Evolutionary conservation across 2,797 vertebrate genomes (phyloP).

Genomic region (Melanogrammus aeglefinus): DNA sequence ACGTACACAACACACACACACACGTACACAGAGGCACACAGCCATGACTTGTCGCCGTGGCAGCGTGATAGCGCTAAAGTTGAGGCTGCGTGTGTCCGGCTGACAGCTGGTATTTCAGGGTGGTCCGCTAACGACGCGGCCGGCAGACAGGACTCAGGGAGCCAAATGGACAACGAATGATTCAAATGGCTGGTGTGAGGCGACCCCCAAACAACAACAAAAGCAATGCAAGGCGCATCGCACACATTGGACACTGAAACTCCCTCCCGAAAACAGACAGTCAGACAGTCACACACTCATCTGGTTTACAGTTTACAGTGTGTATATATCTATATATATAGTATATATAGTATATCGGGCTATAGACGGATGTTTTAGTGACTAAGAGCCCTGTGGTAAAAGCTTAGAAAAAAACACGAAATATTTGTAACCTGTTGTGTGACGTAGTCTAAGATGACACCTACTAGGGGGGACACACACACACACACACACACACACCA

Average conservation of each 20-base stretch:
- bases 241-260: too few species aligned
- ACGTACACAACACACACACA: conserved; percentile 26
- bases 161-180: neutral
- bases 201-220: neutral
- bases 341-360: too few species aligned
- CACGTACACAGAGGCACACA: conserved; percentile 17
- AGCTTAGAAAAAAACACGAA: neutral
- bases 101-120: conserved; percentile 69
- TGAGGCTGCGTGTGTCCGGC: conserved; percentile 62
- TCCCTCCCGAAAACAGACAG: neutral
- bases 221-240: neutral
- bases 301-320: too few species aligned
- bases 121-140: conserved; percentile 52
- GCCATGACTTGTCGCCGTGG: conserved; percentile 53
- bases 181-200: neutral
- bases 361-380: neutral
- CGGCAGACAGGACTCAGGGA: conserved; percentile 32
- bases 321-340: neutral
- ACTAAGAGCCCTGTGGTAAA: neutral
- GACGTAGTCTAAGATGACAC: neutral
- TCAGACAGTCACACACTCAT: neutral
- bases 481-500: neutral
- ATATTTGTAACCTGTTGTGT: neutral
- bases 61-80: conserved; percentile 57
- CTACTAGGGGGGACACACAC: neutral